Conservation (phyloP, 92 coral and sea anemone species). For the Heteractis magnifica region DNA sequence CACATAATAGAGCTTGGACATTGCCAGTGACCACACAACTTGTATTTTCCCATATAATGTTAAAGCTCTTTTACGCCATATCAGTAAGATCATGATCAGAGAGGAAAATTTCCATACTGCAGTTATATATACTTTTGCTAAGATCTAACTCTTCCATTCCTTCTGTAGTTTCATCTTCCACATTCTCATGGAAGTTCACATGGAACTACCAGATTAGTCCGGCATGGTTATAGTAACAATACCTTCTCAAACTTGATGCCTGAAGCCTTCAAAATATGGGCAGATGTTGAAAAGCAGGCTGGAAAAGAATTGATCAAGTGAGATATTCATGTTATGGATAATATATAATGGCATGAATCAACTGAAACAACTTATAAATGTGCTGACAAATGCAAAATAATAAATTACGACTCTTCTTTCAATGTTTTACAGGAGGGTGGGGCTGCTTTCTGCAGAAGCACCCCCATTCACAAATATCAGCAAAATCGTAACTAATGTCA, state of each 20-base stretch:
- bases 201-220: conserved; percentile 85
- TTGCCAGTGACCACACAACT: no score
- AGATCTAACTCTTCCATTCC: background rate
- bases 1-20: no score
- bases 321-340: background rate
- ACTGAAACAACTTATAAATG: no score
- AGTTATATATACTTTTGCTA: no score
- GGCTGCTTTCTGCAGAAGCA: conserved; percentile 61
- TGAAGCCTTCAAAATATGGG: conserved; percentile 83
- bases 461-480: conserved; percentile 58
- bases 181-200: conserved; percentile 95
- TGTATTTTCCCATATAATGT: no score
- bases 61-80: no score
- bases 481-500: conserved; percentile 49
- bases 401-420: background rate
- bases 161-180: conserved; percentile 78
- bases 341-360: no score
- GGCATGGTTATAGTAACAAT: conserved; percentile 65
- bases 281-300: conserved; percentile 66
- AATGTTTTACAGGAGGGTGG: conserved; percentile 55
- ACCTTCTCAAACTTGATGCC: conserved; percentile 80
- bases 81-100: no score
- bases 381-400: no score
- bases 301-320: conserved; percentile 73
- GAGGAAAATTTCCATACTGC: no score